phyloP scores from a whole-genome alignment of 2,113 vertebrate genomes.

The Anarhynchus alexandrinus region DNA sequence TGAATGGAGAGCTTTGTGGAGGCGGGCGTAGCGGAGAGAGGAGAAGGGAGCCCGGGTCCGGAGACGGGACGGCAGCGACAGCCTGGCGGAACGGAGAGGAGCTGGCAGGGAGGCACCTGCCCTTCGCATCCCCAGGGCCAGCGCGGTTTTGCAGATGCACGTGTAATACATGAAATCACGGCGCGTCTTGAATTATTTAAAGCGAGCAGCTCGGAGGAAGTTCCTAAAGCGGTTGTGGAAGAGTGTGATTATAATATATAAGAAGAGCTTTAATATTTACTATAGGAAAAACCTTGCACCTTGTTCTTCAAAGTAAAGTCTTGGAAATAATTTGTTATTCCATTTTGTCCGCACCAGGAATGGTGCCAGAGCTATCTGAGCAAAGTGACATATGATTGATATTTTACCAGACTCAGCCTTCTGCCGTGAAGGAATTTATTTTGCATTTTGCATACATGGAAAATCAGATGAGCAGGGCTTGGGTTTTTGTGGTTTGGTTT shows the following conservation, averaged over 20 bases:
- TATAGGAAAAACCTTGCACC: not conserved
- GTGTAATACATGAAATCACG: not conserved
- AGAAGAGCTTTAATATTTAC: not conserved
- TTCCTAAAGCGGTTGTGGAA: not conserved
- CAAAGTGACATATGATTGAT: constrained; percentile 38
- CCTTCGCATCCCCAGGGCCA: not conserved
- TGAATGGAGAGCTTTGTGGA: not conserved
- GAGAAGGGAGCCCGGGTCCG: not conserved
- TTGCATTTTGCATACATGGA: constrained; percentile 8
- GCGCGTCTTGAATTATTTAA: not conserved
- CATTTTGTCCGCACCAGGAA: not conserved
- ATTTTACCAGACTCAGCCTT: constrained; percentile 51
- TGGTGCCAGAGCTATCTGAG: constrained; percentile 22
- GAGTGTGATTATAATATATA: not conserved
- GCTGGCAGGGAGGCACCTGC: constrained; percentile 15
- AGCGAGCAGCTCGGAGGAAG: not conserved
- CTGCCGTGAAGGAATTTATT: not conserved
- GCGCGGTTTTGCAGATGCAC: not conserved
- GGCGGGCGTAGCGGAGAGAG: fast-evolving
- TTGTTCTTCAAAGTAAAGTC: not conserved
- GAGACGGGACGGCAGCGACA: not conserved
- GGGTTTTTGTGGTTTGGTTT: not conserved
- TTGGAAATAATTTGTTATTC: not conserved
- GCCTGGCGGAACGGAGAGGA: not conserved
- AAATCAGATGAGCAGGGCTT: constrained; percentile 31